Evolutionary conservation across 2,888 invertebrate genomes (phyloP), one percentile per base, ranked within the genome.

Genomic region (Plagiodera versicolora): DNA sequence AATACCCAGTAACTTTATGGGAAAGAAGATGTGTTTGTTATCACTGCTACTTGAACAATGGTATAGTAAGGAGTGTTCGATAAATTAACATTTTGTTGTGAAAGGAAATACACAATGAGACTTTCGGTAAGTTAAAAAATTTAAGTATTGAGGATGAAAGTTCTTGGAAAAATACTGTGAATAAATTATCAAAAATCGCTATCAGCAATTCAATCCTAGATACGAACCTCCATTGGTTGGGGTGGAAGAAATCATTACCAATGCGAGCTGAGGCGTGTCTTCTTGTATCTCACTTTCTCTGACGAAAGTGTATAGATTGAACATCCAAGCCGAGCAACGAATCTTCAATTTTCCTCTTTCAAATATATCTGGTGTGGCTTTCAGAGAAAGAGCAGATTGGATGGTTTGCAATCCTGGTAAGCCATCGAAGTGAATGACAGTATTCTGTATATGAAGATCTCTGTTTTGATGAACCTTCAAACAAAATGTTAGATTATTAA

Each of bases 301-400:
- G 24, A 73, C 70, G 56, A 72, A 67, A 59, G 70, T 70, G 69
- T 79, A 79, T 59, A 79, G 69, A 32, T 74, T 71, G 68, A 75
- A 79, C 75, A 79, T 74, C 19, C 77, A 74, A 51, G 78, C 79
- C 63, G 75, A 68, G 66, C 79, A 79, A 49, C 75, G 74, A 19
- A 79, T 69, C 58, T 74, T 74, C 70, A 79, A 72, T 66, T 77
- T 77, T 51, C 78, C 76, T 60, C 72, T 73, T 58, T 76, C 75
- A 73, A 79, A 79, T 52, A 78, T 72, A 55, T 75, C 75, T 48
- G 75, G 71, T 28, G 74, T 72, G 18, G 76, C 77, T 58, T 72
- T 73, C 60, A 79, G 72, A 20, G 75, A 70, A 51, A 79, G 72
- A 46, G 75, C 72, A 16, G 78, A 79, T 39, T 74, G 74, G 11